Base-by-base conservation (phyloP, 2,888 invertebrate species). In the Diplolepis rosae region DNA sequence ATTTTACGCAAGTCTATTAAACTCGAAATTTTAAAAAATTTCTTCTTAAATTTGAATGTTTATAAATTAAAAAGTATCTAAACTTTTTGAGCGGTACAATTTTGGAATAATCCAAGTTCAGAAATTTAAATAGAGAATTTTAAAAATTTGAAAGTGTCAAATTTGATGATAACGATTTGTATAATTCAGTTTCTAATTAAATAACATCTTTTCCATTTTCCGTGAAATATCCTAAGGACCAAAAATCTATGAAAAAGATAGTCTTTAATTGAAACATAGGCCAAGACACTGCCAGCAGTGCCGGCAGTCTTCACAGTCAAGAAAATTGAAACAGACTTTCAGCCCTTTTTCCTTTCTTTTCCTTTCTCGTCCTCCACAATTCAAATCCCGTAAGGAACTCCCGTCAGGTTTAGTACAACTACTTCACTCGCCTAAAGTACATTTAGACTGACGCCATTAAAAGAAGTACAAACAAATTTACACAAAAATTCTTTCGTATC, bases 381-480 rank as follows among this genome's bases (percentile, higher is more conserved):
- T 54, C 32, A 28, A 54, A 54, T 32, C 54, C 32, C 32, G 9
- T 4, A 32, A 18, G 18, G 18, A 32, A 61, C n/a, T 22, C 2
- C 35, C 2, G 24, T 61, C 50, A 24, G 27, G 39, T 61, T 61
- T 61, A 39, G 35, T 39, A 13, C 35, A n/a, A 39, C 39, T n/a
- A 24, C n/a, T n/a, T 35, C 27, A 32, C 32, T 48, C 48, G 18
- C 4, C 39, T 27, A 61, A 27, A 42, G 24, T 42, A 42, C 24
- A 18, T 61, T 61, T 74, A 76, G 72, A 72, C 67, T 72, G 69
- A 70, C 66, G 68, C 73, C 65, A 66, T 76, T 84, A 82, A 80
- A 84, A 85, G 85, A 83, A 84, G 79, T 85, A 85, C 84, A 86
- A 85, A 86, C 80, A 82, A 85, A 86, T 86, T 82, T 86, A 87